Evolutionary conservation across 2,888 invertebrate genomes (phyloP), one percentile per base, ranked within the genome.

Genomic region (Ashinkailepas kermadecensis): DNA sequence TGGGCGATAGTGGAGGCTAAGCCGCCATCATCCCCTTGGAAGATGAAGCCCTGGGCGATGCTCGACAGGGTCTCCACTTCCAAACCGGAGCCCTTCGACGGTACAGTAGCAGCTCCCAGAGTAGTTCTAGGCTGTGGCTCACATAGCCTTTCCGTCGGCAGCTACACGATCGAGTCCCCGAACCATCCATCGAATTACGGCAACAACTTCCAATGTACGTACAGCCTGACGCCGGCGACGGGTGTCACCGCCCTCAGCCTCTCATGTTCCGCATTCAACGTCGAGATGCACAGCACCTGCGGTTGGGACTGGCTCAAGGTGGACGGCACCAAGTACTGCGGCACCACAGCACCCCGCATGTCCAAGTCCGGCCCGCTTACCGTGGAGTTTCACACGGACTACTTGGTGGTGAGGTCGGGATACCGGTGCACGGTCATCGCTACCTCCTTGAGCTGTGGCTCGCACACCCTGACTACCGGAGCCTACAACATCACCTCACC

Each of bases 111-210:
- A 39, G 39, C 39, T 39, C 4, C 39, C 39, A 1, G 39, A 1
- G 65, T 0, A 65, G 65, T 23, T 11, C 13, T 70, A 0, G 39
- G 7, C 18, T 78, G 78, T 57, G 78, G 78, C 12, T 57, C 56
- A 11, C 78, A 78, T 23, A 8, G 8, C 10, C 78, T 78, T 12
- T 57, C 57, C 1, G 78, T 12, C 10, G 78, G 78, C 21, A 57
- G 12, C 11, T 78, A 78, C 78, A 78, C 56, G 21, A 78, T 78
- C 78, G 18, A 57, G 57, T 78, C 78, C 4, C 78, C 78, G 15
- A 78, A 78, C 18, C 23, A 78, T 13, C 78, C 78, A 9, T 57
- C 78, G 4, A 57, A 57, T 57, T 78, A 78, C 23, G 57, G 12
- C n/a, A 78, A 57, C 57, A 57, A 78, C 78, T 9, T n/a, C 23